Evolutionary conservation across 2,888 invertebrate species (phyloP).

Genomic region (Apamea sordens): DNA sequence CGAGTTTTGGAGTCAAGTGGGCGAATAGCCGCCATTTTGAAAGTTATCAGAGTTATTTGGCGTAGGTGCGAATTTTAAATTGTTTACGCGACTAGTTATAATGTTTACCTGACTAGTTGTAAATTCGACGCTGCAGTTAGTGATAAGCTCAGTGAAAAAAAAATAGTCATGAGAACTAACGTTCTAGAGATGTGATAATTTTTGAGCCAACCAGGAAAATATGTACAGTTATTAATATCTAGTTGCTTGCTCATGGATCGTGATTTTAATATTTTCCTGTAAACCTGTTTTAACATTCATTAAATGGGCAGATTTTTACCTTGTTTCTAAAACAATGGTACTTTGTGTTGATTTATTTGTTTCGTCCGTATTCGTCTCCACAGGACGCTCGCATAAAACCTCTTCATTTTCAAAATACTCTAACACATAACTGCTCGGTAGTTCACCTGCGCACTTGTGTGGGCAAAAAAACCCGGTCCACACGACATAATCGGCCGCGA

Average conservation of each 20-base stretch:
- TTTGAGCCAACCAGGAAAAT: constrained; percentile 17
- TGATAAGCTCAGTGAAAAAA: constrained; percentile 1
- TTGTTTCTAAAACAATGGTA: constrained; percentile 10
- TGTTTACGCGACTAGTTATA: constrained; percentile 68
- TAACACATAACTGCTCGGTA: constrained; percentile 74
- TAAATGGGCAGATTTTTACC: neutral
- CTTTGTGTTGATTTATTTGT: neutral
- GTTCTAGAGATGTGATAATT: constrained; percentile 9
- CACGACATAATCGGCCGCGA: constrained; percentile 81
- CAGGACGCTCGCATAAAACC: constrained; percentile 11
- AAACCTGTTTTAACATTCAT: neutral
- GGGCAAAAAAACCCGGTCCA: constrained; percentile 79
- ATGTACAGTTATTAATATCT: neutral
- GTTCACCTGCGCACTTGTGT: constrained; percentile 75
- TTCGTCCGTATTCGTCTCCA: neutral
- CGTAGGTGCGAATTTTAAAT: constrained; percentile 83
- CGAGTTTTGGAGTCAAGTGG: constrained; percentile 79
- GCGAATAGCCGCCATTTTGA: constrained; percentile 86
- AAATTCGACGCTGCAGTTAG: constrained; percentile 35
- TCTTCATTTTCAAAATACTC: constrained; percentile 50
- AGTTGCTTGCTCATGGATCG: neutral
- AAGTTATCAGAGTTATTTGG: constrained; percentile 79
- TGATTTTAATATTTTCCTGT: neutral
- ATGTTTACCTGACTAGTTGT: constrained; percentile 40
- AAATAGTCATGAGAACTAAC: constrained; percentile 17